These are phyloP conservation scores for Caradrina clavipalpis DNA, from an alignment of 2,888 invertebrate genomes.

Conservation along the genomic window DNA sequence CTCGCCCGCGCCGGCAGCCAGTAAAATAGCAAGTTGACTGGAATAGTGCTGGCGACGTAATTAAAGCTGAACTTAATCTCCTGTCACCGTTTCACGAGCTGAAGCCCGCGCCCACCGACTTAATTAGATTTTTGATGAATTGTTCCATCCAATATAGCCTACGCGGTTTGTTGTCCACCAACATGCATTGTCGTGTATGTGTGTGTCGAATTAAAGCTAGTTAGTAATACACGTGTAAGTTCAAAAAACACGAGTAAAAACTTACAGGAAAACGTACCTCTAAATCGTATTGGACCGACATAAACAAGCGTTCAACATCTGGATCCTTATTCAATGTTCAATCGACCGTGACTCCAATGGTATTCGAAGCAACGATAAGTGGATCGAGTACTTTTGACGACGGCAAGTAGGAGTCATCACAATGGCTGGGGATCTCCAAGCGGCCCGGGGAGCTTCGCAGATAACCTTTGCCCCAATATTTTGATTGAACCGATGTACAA, in stretches of 20 bases:
- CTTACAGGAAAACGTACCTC: conserved; percentile 34
- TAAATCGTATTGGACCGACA: conserved; percentile 60
- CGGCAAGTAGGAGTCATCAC: conserved; percentile 73
- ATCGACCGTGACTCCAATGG: conserved; percentile 84
- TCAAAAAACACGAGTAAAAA: conserved; percentile 18
- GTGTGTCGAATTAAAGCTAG: conserved; percentile 7
- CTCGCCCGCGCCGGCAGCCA: conserved; percentile 38
- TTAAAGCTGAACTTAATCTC: conserved; percentile 87
- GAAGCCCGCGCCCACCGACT: conserved; percentile 71
- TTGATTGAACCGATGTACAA: conserved; percentile 84
- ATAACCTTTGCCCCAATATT: conserved; percentile 87
- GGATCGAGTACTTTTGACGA: conserved; percentile 78
- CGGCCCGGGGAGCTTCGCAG: conserved; percentile 67
- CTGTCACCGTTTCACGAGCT: conserved; percentile 80
- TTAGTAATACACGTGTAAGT: neutral
- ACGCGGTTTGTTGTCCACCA: conserved; percentile 36
- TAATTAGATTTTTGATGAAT: conserved; percentile 86
- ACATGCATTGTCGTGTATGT: conserved; percentile 26
- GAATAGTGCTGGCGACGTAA: conserved; percentile 78
- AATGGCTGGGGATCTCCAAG: conserved; percentile 68
- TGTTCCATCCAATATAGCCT: conserved; percentile 64
- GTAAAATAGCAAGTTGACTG: conserved; percentile 73
- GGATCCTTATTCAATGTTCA: conserved; percentile 78
- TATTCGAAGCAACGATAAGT: conserved; percentile 79
- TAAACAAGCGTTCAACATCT: conserved; percentile 70